phyloP scores from a whole-genome alignment of 2,888 invertebrate species.

The Melieria crassipennis region DNA sequence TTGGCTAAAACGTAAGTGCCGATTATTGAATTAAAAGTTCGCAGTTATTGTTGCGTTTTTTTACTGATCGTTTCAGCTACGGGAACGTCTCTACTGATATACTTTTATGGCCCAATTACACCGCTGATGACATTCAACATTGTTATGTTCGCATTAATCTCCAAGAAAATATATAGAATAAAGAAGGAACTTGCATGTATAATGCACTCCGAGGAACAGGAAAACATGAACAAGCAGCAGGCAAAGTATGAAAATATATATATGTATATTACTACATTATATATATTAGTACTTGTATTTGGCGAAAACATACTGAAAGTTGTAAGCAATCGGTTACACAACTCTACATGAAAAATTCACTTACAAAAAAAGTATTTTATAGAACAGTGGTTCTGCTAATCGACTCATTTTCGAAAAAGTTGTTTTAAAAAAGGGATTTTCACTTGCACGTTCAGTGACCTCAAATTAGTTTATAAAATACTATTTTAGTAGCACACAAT shows the following conservation, averaged over 20 bases:
- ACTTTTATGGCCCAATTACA: constrained; percentile 46
- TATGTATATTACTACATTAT: not conserved
- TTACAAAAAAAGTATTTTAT: no score
- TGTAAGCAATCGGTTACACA: no score
- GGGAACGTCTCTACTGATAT: constrained; percentile 42
- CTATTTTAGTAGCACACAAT: no score
- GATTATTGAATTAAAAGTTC: no score
- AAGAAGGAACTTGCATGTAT: not conserved
- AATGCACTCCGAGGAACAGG: not conserved
- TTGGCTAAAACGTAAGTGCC: constrained; percentile 68
- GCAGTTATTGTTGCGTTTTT: no score
- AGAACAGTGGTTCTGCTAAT: no score
- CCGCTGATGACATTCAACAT: constrained; percentile 45
- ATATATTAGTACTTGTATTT: not conserved
- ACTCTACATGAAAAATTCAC: no score
- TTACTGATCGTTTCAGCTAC: not conserved
- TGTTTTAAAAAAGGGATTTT: no score
- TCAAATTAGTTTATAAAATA: no score
- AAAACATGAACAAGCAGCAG: not conserved
- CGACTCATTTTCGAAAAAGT: no score
- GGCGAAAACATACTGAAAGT: no score
- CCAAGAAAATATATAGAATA: not conserved
- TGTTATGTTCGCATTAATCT: constrained; percentile 42
- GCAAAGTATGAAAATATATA: not conserved
- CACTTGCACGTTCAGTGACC: no score